Evolutionary conservation across 2,797 vertebrate species (phyloP), one percentile per base, ranked within the genome.

Genomic region (Scleropages formosus): DNA sequence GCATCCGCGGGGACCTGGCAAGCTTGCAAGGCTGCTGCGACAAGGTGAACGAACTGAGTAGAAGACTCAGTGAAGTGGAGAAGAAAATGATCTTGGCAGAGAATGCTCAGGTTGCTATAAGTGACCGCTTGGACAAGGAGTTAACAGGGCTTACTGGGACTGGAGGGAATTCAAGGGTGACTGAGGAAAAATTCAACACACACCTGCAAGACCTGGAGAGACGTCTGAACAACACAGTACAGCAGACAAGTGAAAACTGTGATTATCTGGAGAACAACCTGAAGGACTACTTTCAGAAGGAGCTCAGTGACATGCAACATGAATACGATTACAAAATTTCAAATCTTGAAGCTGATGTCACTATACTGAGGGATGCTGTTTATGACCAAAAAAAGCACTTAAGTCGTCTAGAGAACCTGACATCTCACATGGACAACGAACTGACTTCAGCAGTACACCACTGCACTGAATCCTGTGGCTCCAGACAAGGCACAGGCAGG

Each of bases 121-220:
- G 90, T 4, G 91, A 87, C 0, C 89, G 89, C 0, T 79, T 95
- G 75, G 93, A 94, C 18, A 91, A 92, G 62, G 91, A 91, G 81
- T 80, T 92, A 0, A 78, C 77, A 0, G 87, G 86, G 44, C 79
- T 63, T 63, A 88, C 86, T 59, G 84, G 83, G 11, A 76, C 66
- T 72, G 88, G 87, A 59, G 84, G 83, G 13, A 88, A 84, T 73
- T 86, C 84, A 67, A 80, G 84, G 70, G 84, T 87, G 51, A 84
- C 87, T 0, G 91, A 93, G 49, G 91, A 94, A 70, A 87, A 79
- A 75, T 18, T 93, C 26, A 92, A 79, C 58, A 80, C 76, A 53
- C 86, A 78, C 67, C 82, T 94, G 46, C 86, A 90, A 4, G 92
- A 93, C 1, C 51, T 96, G n/a, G 96, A 96, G 82, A 90, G 92